These are phyloP conservation scores for Crotalus helleri DNA, from an alignment of 2,113 vertebrate species.

Conservation along the genomic window DNA sequence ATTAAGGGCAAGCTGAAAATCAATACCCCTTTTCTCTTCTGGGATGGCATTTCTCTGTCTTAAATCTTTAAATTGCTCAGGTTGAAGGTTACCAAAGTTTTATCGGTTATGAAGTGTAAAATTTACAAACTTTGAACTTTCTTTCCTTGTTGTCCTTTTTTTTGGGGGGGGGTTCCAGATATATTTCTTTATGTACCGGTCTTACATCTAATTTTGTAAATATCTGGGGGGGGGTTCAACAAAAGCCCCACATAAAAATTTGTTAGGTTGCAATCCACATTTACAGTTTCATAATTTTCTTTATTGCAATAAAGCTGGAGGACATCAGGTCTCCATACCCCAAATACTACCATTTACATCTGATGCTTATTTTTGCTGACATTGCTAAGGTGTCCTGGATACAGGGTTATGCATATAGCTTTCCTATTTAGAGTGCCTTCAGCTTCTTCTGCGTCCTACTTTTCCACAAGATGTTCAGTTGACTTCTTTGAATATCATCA, in stretches of 20 bases:
- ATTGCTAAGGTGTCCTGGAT: neutral
- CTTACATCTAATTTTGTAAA: neutral
- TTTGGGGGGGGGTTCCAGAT: neutral
- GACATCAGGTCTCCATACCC: neutral
- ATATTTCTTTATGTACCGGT: neutral
- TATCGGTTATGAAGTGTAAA: neutral
- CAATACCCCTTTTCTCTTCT: slow-evolving; percentile 7
- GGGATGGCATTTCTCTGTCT: slow-evolving; percentile 11
- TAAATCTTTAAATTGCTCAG: slow-evolving; percentile 20
- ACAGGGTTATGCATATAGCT: neutral
- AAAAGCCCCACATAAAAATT: neutral
- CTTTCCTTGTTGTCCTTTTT: neutral
- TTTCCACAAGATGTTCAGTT: neutral
- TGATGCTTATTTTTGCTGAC: neutral
- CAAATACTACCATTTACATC: neutral
- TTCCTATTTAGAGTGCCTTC: neutral
- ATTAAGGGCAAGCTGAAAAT: slow-evolving; percentile 14
- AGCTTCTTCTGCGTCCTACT: neutral
- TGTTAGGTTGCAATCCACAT: neutral
- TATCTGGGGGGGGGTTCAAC: neutral
- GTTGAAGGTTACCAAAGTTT: slow-evolving; percentile 15
- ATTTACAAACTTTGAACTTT: neutral
- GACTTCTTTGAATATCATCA: neutral
- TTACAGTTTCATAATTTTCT: neutral
- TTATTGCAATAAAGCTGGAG: neutral